Base-by-base conservation (phyloP, 30 jellyfish, hydroid and myxozoan species). In the Turritopsis rubra region DNA sequence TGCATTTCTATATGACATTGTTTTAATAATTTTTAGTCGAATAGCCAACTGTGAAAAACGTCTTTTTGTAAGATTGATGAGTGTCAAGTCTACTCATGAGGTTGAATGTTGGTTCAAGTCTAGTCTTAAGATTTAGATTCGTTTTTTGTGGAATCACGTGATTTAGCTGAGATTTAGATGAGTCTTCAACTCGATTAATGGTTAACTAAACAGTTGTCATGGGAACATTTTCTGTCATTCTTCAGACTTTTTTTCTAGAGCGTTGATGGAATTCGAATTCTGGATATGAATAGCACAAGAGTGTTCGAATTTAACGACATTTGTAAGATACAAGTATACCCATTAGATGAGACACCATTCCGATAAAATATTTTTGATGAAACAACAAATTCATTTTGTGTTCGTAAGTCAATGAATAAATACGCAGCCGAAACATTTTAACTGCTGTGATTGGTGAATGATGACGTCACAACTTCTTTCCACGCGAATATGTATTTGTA, bases 251-350 rank as follows among this genome's bases (percentile, higher is more conserved):
- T 28, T 52, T 91, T 60, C 27, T 71, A 91, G 97, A 77, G 65
- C 23, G 87, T 91, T 66, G 89, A 96, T 52, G 97, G 97, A 22
- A 84, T 91, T 16, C 74, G 93, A 79, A 80, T 91, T 3, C 65
- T 85, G 68, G 97, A 91, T 65, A 79, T 86, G 90, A 91, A 86
- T 84, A 91, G 94, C 29, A 86, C 90, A 1, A 91, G 80, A 71
- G 96, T 86, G 18, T 23, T 70, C 60, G 94, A 91, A 72, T 91
- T 91, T 41, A 93, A 86, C 73, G 54, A 91, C 52, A 86, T 91
- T 68, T 81, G 90, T 26, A 86, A 86, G 71, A 86, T 91, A 20
- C 86, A 79, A 53, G 97, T 91, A 25, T 84, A 87, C 75, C 80
- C 93, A 20, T 83, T 87, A 0, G 82, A 27, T 23, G 91, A 91